phyloP scores from a whole-genome alignment of 2,888 invertebrate species.

The Deladenus siricidicola region DNA sequence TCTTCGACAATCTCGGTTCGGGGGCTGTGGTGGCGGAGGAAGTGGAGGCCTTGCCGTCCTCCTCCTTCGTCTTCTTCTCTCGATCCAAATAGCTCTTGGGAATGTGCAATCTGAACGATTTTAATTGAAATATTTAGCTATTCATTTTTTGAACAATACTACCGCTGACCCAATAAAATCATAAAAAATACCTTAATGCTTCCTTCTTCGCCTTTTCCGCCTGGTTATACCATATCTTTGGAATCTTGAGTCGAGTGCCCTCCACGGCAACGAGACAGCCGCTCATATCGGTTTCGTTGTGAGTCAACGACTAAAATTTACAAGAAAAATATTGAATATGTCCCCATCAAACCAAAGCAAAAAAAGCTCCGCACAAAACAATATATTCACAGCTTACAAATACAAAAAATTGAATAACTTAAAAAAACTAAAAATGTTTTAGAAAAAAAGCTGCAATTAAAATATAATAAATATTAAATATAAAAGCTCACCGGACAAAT shows the following conservation, averaged over 20 bases:
- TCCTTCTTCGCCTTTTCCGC: conserved; percentile 54
- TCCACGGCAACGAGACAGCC: conserved; percentile 56
- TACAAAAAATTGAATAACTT: no score
- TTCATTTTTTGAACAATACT: not conserved
- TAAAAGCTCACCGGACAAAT: conserved; percentile 13
- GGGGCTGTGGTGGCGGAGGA: not conserved
- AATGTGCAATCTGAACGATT: conserved; percentile 21
- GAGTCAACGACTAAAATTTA: conserved; percentile 2
- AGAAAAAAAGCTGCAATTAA: not conserved
- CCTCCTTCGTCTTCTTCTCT: conserved; percentile 2
- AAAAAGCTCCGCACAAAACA: no score
- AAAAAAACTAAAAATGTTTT: not conserved
- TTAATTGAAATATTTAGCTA: not conserved
- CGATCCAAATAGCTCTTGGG: conserved; percentile 21
- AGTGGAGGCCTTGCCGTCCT: not conserved
- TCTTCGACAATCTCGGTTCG: no score
- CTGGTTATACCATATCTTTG: conserved; percentile 54
- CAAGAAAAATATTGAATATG: not conserved
- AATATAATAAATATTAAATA: not conserved
- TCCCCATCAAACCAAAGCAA: no score
- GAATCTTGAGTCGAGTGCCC: conserved; percentile 56
- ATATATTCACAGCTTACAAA: no score
- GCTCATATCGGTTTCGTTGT: conserved; percentile 49
- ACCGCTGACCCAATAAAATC: not conserved
- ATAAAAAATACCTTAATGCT: conserved; percentile 26